Conservation (phyloP, 2,888 invertebrate species). For the Megamerina dolium region DNA sequence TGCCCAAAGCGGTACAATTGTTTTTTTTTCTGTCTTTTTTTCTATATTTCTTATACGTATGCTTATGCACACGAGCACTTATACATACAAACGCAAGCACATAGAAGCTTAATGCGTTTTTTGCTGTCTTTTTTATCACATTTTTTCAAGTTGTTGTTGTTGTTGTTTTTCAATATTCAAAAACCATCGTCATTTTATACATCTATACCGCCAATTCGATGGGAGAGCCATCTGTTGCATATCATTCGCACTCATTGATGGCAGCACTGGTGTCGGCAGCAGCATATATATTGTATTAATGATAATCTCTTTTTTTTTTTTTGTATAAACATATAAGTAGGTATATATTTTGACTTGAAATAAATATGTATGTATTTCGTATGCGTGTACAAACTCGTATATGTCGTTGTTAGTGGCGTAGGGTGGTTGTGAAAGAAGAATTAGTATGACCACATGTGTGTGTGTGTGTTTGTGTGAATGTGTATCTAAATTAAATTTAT, state of each 20-base stretch:
- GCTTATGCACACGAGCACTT: neutral
- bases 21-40: no score
- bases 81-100: neutral
- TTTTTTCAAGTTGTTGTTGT: neutral
- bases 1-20: no score
- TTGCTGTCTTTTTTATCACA: neutral
- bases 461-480: neutral
- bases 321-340: no score
- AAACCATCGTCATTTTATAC: neutral
- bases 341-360: conserved; percentile 22
- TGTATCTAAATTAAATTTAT: conserved; percentile 28
- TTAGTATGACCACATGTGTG: neutral
- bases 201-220: neutral
- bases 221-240: conserved; percentile 39
- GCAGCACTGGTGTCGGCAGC: no score
- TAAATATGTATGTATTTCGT: conserved; percentile 18
- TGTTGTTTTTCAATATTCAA: neutral
- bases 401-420: no score
- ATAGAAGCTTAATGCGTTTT: neutral
- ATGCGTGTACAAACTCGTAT: conserved; percentile 22
- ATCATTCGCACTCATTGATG: conserved; percentile 42
- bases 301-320: conserved; percentile 37
- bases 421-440: neutral
- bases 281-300: conserved; percentile 39
- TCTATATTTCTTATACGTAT: no score